These are phyloP conservation scores for Cyclargus thomasi DNA, from an alignment of 1,140 invertebrate species.

Conservation along the genomic window DNA sequence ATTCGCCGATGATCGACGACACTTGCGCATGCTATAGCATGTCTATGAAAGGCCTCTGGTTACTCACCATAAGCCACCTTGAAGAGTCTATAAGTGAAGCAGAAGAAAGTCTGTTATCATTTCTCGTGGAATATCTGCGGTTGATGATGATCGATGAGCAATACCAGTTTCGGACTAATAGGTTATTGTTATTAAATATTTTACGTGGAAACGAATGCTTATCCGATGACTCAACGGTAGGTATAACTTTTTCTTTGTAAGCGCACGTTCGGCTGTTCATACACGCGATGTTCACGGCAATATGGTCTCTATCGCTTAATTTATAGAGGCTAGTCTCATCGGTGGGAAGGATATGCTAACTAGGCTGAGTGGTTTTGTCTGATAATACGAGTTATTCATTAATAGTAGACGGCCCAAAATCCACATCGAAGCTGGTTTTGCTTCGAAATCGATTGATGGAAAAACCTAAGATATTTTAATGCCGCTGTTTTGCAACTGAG, in stretches of 20 bases:
- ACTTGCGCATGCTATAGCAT: background rate
- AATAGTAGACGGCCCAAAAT: background rate
- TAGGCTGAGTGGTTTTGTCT: slow-evolving; percentile 4
- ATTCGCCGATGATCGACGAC: background rate
- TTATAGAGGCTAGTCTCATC: background rate
- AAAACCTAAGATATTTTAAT: too few relatives aligned
- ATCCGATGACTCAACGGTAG: slow-evolving; percentile 34
- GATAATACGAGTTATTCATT: background rate
- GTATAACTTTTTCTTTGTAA: slow-evolving; percentile 33
- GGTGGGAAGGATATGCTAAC: background rate
- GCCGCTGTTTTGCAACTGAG: too few relatives aligned
- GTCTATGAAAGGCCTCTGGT: background rate
- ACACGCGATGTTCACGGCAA: slow-evolving; percentile 13
- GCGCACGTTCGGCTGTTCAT: slow-evolving; percentile 34
- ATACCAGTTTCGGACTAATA: background rate
- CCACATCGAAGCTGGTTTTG: background rate
- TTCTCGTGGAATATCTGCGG: background rate
- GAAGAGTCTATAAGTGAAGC: background rate
- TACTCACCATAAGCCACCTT: background rate
- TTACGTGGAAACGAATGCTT: slow-evolving; percentile 31
- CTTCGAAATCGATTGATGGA: background rate
- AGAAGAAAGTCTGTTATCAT: background rate
- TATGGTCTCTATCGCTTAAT: slow-evolving; percentile 14
- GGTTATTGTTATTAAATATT: slow-evolving; percentile 16
- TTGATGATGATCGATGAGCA: background rate